Evolutionary conservation across 2,113 vertebrate species (phyloP).

Genomic region (Rhynchomys soricoides): DNA sequence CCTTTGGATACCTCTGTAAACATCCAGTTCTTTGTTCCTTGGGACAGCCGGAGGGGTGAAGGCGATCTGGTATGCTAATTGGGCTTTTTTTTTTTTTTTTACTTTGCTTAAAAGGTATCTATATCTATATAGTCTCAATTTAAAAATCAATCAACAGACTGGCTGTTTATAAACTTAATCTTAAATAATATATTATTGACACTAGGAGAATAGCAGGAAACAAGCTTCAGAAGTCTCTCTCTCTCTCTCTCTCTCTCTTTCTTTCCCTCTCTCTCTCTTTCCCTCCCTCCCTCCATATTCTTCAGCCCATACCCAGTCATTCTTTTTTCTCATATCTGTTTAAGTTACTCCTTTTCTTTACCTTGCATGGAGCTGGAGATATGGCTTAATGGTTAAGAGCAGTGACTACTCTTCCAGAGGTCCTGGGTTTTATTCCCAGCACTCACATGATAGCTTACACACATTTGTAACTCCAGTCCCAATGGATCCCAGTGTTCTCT

Average conservation of each 20-base stretch:
- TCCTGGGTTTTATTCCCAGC: not conserved
- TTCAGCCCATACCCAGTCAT: not conserved
- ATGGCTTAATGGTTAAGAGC: not conserved
- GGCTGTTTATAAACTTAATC: slow-evolving; percentile 13
- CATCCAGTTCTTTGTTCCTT: not conserved
- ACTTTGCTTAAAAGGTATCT: slow-evolving; percentile 40
- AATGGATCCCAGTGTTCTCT: not conserved
- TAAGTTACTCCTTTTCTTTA: not conserved
- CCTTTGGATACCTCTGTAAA: not conserved
- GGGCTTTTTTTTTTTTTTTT: not conserved
- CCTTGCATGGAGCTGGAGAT: not conserved
- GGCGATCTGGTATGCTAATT: not conserved
- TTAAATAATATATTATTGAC: not conserved
- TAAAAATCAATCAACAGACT: slow-evolving; percentile 16
- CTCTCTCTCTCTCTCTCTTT: fast-evolving
- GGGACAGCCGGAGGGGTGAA: not conserved
- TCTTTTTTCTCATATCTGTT: not conserved
- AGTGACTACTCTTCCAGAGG: not conserved
- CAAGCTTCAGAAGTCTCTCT: not conserved
- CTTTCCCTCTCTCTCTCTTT: fast-evolving
- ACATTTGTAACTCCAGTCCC: not conserved
- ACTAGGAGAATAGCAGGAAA: not conserved
- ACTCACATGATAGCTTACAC: not conserved
- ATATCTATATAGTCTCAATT: not conserved
- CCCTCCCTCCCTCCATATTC: fast-evolving